Evolutionary conservation across 2,888 invertebrate genomes (phyloP), one percentile per base, ranked within the genome.

Genomic region (Anoplius nigerrimus): DNA sequence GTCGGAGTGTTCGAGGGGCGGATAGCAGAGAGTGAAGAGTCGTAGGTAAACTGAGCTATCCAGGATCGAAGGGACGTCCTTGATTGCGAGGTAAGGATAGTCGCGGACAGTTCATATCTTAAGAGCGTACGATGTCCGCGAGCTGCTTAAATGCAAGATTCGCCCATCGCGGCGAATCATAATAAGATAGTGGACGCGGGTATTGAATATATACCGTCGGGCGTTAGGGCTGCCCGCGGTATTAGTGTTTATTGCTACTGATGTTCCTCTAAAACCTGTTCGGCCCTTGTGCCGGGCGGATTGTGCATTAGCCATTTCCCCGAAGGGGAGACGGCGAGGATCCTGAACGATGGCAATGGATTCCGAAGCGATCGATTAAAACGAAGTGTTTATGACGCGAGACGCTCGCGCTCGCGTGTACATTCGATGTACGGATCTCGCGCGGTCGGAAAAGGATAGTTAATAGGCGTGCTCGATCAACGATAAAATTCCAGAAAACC

Each of bases 221-320:
- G n/a, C n/a, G 77, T 75, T 79, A 76, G 79, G 76, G 59, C 63
- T 70, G 64, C 74, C 75, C 75, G 75, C 22, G 79, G 64, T 79
- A 75, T 73, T 75, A 67, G 70, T 79, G 75, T 79, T 79, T 79
- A 79, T 79, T 77, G 79, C 79, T 79, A 79, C 79, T 72, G 76
- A 69, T 72, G 66, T 76, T 77, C n/a, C 73, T 66, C 72, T 60
- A 64, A 71, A 79, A 79, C 79, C 79, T 75, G 79, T 79, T 79
- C 71, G 60, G 79, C 64, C 73, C 75, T 75, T 72, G 67, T 66
- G 62, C 69, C 57, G 48, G 68, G 66, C 66, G 64, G 62, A 18
- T 62, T 58, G 66, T 70, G 68, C 73, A 61, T 48, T 48, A 75
- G 69, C 72, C 63, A 69, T 62, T n/a, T 64, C 64, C 45, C 61